Conservation (phyloP, 2,888 invertebrate genomes). For the Parnassius apollo region DNA sequence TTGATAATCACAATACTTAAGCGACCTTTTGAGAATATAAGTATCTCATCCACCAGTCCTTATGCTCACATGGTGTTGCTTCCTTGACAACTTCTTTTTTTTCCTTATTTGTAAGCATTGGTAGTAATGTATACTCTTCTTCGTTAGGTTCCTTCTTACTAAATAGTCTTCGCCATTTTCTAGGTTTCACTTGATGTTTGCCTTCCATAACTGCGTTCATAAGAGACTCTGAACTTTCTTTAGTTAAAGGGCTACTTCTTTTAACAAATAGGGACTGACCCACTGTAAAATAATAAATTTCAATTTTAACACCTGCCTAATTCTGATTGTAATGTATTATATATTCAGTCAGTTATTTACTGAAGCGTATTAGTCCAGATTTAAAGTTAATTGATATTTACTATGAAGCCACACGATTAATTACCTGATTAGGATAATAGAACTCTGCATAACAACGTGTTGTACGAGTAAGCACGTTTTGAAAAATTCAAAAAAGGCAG, state of each 20-base stretch:
- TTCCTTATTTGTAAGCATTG: constrained; percentile 43
- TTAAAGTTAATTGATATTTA: too few species aligned
- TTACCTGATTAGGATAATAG: too few species aligned
- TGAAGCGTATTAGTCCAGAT: too few species aligned
- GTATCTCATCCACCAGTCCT: constrained; percentile 65
- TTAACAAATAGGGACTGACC: constrained; percentile 29
- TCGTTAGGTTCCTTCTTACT: constrained; percentile 42
- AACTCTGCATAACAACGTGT: too few species aligned
- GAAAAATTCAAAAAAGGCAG: too few species aligned
- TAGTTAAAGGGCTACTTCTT: constrained; percentile 29
- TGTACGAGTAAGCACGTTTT: too few species aligned
- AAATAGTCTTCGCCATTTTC: constrained; percentile 46
- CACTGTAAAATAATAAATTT: constrained; percentile 25
- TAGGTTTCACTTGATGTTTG: constrained; percentile 35
- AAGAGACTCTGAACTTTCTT: constrained; percentile 17
- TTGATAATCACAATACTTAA: not conserved
- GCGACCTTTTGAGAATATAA: constrained; percentile 47
- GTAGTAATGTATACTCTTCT: constrained; percentile 56
- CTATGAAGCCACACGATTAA: too few species aligned
- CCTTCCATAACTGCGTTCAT: constrained; percentile 20
- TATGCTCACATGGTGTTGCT: constrained; percentile 30
- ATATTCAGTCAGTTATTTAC: too few species aligned
- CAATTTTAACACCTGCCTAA: not conserved
- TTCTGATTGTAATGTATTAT: too few species aligned
- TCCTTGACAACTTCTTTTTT: constrained; percentile 23